phyloP scores from a whole-genome alignment of 1,140 invertebrate species.

The Trypoxylus dichotomus region DNA sequence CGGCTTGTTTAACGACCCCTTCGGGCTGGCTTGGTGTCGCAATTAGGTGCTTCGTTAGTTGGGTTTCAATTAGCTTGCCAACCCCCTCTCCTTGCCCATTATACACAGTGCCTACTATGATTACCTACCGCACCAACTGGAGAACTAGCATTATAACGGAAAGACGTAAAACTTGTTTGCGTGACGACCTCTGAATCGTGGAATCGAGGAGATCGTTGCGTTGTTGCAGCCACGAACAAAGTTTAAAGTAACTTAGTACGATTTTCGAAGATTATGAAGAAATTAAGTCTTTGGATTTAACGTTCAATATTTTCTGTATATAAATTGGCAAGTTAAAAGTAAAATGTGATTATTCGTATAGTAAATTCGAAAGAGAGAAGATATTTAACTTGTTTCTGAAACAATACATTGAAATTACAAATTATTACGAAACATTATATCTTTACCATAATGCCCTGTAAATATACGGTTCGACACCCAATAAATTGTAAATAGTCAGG shows the following conservation, averaged over 20 bases:
- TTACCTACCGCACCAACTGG: background rate
- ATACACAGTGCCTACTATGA: background rate
- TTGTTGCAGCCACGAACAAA: background rate
- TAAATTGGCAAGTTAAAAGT: too few relatives aligned
- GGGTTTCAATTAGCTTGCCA: background rate
- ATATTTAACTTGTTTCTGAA: too few relatives aligned
- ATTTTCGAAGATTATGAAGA: too few relatives aligned
- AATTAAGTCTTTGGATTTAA: too few relatives aligned
- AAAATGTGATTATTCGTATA: too few relatives aligned
- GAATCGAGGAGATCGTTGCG: background rate
- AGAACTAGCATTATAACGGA: background rate
- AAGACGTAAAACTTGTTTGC: background rate
- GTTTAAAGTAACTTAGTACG: background rate
- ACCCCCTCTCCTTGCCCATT: background rate
- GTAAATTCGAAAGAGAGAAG: too few relatives aligned
- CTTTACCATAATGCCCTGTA: too few relatives aligned
- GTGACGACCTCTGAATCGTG: background rate
- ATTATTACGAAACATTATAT: too few relatives aligned
- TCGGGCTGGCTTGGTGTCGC: background rate
- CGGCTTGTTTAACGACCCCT: slow-evolving; percentile 5
- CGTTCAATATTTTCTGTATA: too few relatives aligned
- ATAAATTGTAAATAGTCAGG: too few relatives aligned
- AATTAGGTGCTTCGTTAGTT: slow-evolving; percentile 19
- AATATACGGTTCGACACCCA: too few relatives aligned
- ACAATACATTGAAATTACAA: too few relatives aligned